Evolutionary conservation across 1,140 invertebrate genomes (phyloP).

Genomic region (Calliopsis andreniformis): DNA sequence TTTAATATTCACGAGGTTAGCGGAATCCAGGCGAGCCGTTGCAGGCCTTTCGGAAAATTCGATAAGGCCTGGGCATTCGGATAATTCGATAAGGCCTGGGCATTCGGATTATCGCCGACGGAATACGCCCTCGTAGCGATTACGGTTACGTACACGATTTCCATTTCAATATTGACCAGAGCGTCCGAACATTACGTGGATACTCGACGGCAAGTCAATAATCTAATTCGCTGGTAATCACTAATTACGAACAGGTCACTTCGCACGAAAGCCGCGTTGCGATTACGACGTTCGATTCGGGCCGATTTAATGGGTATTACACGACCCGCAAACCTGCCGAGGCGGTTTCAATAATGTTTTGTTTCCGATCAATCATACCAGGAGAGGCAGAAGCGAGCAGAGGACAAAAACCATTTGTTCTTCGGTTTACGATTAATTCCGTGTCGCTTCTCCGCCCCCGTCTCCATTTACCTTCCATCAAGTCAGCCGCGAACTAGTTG

Average conservation of each 20-base stretch:
- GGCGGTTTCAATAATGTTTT: slow-evolving; percentile 7
- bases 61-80: too few relatives aligned
- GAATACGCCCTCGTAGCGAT: too few relatives aligned
- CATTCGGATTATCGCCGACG: neutral
- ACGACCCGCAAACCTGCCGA: neutral
- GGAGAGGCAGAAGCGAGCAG: neutral
- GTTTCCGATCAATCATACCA: neutral
- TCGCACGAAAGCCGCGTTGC: slow-evolving; percentile 7
- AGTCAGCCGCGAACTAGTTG: slow-evolving; percentile 15
- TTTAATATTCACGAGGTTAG: neutral
- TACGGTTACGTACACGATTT: neutral
- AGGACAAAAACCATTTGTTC: slow-evolving; percentile 1
- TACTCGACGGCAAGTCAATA: slow-evolving; percentile 20
- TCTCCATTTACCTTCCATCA: too few relatives aligned
- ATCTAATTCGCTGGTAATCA: slow-evolving; percentile 33
- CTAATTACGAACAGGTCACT: slow-evolving; percentile 35
- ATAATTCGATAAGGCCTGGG: neutral
- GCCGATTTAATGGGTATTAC: neutral
- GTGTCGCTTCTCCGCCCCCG: slow-evolving; percentile 1
- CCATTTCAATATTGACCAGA: slow-evolving; percentile 2
- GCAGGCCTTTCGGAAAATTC: too few relatives aligned
- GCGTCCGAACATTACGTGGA: too few relatives aligned
- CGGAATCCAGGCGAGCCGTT: too few relatives aligned
- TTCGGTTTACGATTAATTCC: slow-evolving; percentile 53
- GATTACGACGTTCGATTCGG: slow-evolving; percentile 21